phyloP scores from a whole-genome alignment of 2,797 vertebrate genomes.

The Tadarida brasiliensis region DNA sequence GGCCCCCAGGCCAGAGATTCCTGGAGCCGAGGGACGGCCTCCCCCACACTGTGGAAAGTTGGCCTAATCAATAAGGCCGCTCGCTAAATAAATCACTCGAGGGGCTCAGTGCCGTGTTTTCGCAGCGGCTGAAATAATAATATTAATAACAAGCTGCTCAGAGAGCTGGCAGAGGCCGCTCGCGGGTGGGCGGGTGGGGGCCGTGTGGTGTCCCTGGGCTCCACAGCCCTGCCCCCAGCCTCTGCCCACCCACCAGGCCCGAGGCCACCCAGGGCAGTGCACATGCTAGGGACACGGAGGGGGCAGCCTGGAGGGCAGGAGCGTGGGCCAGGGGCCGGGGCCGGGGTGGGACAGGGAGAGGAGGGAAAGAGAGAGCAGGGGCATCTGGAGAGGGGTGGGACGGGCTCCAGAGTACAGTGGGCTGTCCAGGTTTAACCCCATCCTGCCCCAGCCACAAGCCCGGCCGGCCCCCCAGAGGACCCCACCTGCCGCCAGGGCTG shows the following conservation, averaged over 20 bases:
- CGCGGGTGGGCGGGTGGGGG: neutral
- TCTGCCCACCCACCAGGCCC: neutral
- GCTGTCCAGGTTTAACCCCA: too few relatives aligned
- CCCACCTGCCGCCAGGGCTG: neutral
- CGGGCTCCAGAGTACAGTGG: fast-evolving
- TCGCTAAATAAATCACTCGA: conserved; percentile 60
- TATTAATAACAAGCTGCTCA: conserved; percentile 56
- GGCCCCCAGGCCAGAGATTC: neutral
- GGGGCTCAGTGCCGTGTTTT: conserved; percentile 7
- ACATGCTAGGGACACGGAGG: fast-evolving
- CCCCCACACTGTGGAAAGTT: neutral
- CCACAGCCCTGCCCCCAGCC: neutral
- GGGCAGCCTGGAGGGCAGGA: neutral
- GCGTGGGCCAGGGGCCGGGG: neutral
- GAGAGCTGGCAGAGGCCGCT: conserved; percentile 40
- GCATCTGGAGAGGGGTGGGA: neutral
- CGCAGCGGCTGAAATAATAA: conserved; percentile 32
- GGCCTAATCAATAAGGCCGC: conserved; percentile 59
- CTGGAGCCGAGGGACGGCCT: neutral
- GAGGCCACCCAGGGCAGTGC: neutral
- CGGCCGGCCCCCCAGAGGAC: neutral
- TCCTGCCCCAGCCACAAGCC: neutral
- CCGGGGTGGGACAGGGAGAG: neutral
- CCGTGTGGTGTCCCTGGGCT: neutral
- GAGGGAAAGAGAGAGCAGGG: fast-evolving